These are phyloP conservation scores for Lutjanus argentimaculatus DNA, from an alignment of 2,797 vertebrate species.

Conservation along the genomic window DNA sequence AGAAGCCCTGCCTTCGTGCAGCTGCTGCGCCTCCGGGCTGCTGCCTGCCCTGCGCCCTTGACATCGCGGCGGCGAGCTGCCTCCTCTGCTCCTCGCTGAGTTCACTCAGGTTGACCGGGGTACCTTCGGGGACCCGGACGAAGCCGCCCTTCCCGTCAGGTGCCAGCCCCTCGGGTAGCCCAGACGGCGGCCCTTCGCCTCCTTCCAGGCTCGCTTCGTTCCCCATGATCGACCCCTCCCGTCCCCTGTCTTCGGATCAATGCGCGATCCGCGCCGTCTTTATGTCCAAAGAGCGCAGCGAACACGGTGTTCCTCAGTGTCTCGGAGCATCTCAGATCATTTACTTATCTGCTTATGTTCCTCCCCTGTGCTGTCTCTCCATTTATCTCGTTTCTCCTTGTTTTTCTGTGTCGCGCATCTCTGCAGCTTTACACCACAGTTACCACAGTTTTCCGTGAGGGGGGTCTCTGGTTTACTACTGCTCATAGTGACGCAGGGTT, in stretches of 20 bases:
- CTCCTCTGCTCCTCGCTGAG: slow-evolving; percentile 93
- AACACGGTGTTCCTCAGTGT: slow-evolving; percentile 50
- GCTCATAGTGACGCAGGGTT: slow-evolving; percentile 8
- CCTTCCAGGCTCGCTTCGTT: slow-evolving; percentile 97
- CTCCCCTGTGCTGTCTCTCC: slow-evolving; percentile 17
- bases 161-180: slow-evolving; percentile 87
- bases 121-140: slow-evolving; percentile 88
- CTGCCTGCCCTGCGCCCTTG: slow-evolving; percentile 94
- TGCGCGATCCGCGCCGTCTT: slow-evolving; percentile 64
- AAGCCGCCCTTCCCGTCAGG: slow-evolving; percentile 88
- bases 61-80: slow-evolving; percentile 93
- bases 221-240: slow-evolving; percentile 91
- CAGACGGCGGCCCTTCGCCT: slow-evolving; percentile 87
- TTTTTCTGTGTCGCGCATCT: slow-evolving; percentile 79
- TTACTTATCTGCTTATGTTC: slow-evolving; percentile 34
- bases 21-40: slow-evolving; percentile 86
- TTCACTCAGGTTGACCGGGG: slow-evolving; percentile 90
- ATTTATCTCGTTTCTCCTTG: slow-evolving; percentile 51
- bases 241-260: slow-evolving; percentile 64
- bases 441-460: slow-evolving; percentile 73
- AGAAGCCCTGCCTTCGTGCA: slow-evolving; percentile 88
- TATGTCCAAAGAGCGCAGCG: slow-evolving; percentile 68
- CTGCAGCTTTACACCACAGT: slow-evolving; percentile 77
- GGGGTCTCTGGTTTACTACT: slow-evolving; percentile 64
- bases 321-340: slow-evolving; percentile 71